Base-by-base conservation (phyloP, 1,140 invertebrate species). In the Helicoverpa zea region DNA sequence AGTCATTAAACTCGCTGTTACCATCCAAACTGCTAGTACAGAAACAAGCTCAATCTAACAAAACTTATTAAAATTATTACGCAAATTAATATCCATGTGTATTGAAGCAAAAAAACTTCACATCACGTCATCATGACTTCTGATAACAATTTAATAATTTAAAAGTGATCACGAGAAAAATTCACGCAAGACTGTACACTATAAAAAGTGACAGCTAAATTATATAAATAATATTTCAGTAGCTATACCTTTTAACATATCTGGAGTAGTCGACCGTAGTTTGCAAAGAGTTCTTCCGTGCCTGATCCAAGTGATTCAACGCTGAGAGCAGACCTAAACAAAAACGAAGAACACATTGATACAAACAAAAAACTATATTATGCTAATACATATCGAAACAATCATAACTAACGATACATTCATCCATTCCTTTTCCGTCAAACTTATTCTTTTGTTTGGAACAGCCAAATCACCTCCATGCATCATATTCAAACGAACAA, bases 241-340 rank as follows among this genome's bases (percentile, higher is more conserved):
- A 79, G 75, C 61, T 47, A 47, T 90, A 98, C 95, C 97, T 96
- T 92, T 97, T 97, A 43, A 98, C 97, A 91, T 98, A 98, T 92
- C 97, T 97, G 12, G 97, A 97, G 93, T 98, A 98, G 93, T 98
- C 97, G 58, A 97, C 95, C 14, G 93, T 93, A 13, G 93, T 95
- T 83, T 94, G 88, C 82, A 92, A 80, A 82, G 90, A 91, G 85
- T 94, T 94, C 91, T 94, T 96, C 86, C 89, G 88, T 77, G 89
- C 88, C 83, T 95, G 89, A 84, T 95, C 96, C 84, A 96, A 91
- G 83, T 95, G 94, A 89, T 93, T 94, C 86, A 96, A 88, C 47
- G 94, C 96, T 35, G 96, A 95, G 87, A 96, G 91, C 85, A 96
- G 91, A 81, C 96, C 96, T 96, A 81, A 79, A 90, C 88, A 86